phyloP scores from a whole-genome alignment of 2,113 vertebrate species.

The Edolisoma coerulescens region DNA sequence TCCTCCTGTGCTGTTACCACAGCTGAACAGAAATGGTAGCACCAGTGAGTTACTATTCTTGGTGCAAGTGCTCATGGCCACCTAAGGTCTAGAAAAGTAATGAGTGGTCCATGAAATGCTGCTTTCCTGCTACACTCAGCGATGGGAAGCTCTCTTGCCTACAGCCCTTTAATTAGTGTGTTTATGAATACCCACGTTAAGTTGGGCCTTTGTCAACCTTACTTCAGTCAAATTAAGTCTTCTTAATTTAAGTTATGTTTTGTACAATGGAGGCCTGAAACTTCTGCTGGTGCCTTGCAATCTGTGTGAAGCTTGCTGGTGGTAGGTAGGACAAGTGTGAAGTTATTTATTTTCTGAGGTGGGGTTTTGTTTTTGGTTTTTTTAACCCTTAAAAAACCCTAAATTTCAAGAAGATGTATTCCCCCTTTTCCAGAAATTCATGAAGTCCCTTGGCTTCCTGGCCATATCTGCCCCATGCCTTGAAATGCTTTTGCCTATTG shows the following conservation, averaged over 20 bases:
- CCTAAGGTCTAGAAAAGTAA: not conserved
- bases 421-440: not conserved
- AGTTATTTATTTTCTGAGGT: not conserved
- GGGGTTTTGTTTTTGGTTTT: not conserved
- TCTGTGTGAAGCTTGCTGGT: not conserved
- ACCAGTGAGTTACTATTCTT: not conserved
- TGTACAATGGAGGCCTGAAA: not conserved
- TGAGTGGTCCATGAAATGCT: not conserved
- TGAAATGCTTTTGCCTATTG: conserved; percentile 19
- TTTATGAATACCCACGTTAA: not conserved
- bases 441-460: not conserved
- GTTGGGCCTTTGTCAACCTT: not conserved
- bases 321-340: not conserved
- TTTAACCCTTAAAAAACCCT: not conserved
- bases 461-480: not conserved
- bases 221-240: not conserved
- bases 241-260: not conserved
- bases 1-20: not conserved
- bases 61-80: not conserved
- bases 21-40: not conserved
- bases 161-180: not conserved
- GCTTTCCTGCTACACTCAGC: not conserved
- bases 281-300: not conserved
- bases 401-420: not conserved
- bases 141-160: not conserved